Conservation (phyloP, 2,113 vertebrate genomes). For the Rana temporaria region DNA sequence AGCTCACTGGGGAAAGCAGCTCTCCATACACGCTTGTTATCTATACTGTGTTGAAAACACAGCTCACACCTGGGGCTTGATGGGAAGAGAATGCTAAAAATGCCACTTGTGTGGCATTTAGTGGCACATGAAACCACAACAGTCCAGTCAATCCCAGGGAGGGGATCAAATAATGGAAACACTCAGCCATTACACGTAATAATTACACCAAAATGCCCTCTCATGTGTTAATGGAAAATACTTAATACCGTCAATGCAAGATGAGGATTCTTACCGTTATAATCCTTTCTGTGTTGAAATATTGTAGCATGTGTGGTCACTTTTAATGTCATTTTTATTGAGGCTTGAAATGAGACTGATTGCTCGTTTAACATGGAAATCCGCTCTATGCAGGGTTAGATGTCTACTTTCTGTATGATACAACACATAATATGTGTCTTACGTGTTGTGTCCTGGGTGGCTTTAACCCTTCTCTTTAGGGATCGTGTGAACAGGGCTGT, state of each 20-base stretch:
- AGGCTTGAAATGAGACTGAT: too few relatives aligned
- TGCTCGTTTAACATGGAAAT: too few relatives aligned
- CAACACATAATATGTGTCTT: too few relatives aligned
- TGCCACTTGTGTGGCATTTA: slow-evolving; percentile 42
- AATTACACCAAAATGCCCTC: background rate
- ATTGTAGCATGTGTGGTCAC: too few relatives aligned
- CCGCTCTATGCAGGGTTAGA: too few relatives aligned
- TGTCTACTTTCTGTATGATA: too few relatives aligned
- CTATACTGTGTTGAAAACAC: slow-evolving; percentile 44
- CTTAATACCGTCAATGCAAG: background rate
- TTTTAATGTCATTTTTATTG: too few relatives aligned
- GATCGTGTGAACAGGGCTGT: background rate
- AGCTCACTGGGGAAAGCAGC: background rate
- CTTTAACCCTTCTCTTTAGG: background rate
- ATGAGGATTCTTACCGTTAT: background rate
- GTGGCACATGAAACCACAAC: background rate
- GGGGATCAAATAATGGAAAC: slow-evolving; percentile 12
- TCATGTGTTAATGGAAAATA: background rate
- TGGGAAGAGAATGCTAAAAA: slow-evolving; percentile 35
- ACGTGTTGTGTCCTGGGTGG: background rate
- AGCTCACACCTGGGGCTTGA: slow-evolving; percentile 43
- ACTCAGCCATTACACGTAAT: background rate
- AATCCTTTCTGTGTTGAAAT: background rate
- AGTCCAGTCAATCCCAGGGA: background rate
- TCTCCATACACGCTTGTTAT: slow-evolving; percentile 25